Percentiles rank a stretch among this genome's conserved stretches.
Conservation (phyloP, 2,113 vertebrate genomes). For the Podilymbus podiceps region DNA sequence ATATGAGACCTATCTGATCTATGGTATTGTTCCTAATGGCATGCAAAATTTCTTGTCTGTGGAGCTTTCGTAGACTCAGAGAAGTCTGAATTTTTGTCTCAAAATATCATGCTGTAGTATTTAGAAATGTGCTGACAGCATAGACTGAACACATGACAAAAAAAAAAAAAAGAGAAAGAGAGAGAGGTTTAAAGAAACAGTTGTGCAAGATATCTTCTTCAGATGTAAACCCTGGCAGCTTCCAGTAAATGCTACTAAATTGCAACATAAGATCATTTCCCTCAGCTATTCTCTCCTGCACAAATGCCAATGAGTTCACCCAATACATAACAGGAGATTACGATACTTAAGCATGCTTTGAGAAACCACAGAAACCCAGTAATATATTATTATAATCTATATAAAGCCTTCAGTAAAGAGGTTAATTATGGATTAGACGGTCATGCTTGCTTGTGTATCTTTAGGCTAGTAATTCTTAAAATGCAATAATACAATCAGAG, state of each 20-base stretch:
- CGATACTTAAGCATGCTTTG: background rate
- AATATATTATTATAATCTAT: background rate
- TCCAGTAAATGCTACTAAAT: background rate
- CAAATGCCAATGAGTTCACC: background rate
- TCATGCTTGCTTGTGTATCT: background rate
- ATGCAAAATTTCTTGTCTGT: background rate
- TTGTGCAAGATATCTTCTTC: background rate
- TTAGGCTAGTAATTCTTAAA: background rate
- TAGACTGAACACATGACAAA: background rate
- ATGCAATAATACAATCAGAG: background rate
- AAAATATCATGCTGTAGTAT: background rate
- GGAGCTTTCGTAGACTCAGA: background rate
- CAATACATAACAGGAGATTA: background rate
- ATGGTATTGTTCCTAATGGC: background rate
- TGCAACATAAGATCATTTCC: background rate
- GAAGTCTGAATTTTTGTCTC: background rate
- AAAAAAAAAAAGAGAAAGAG: too few relatives aligned
- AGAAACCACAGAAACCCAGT: background rate
- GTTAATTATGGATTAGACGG: conserved; percentile 3
- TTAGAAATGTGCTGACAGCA: background rate
- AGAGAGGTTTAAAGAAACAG: background rate
- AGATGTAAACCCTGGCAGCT: background rate
- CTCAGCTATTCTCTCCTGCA: background rate
- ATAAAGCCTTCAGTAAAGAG: background rate
- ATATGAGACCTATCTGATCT: background rate